Base-by-base conservation (phyloP, 1,140 invertebrate species). In the Heterodera carotae region DNA sequence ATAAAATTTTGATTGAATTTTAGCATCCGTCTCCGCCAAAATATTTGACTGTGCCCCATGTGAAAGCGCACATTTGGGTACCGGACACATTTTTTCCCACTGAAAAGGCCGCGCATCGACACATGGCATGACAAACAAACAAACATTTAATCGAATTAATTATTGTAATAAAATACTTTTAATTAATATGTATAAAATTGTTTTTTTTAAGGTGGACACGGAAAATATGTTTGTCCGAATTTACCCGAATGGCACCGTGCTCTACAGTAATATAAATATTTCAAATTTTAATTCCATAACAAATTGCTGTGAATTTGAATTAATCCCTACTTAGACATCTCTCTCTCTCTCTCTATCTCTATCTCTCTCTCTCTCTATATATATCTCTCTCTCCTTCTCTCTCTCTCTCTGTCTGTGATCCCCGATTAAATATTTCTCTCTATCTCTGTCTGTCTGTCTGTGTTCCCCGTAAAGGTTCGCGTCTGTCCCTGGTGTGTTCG, bases 1-100 rank as follows among this genome's bases (percentile, higher is more conserved):
- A 22, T 56, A 2, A 56, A 56, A 5, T 56, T 22, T 56, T 56
- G 15, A n/a, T n/a, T n/a, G n/a, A 43, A 10, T 56, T 56, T 56
- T 4, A 56, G 48, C 56, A 25, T 59, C 80, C n/a, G 43, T 53
- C 72, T 43, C 29, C 69, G 22, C 81, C 81, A 31, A 73, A 78
- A 34, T 83, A 85, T 69, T 90, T 97, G 72, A 95, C 94, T 59
- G 90, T 97, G 84, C 96, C 94, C 18, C 94, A 97, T 88, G 93
- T 94, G 15, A 93, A 92, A 88, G 91, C 93, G 84, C 93, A 96
- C 60, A 89, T 73, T 5, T 96, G 94, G 94, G 95, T 95, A 93
- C 94, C 94, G 18, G 95, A 97, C 90, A 90, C 96, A 79, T 96
- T 97, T 91, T 96, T 97, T 89, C 93, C 93, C 27, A 83, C 74